These are phyloP conservation scores for Himalopsyche phryganea DNA, from an alignment of 1,140 invertebrate species.

Conservation along the genomic window DNA sequence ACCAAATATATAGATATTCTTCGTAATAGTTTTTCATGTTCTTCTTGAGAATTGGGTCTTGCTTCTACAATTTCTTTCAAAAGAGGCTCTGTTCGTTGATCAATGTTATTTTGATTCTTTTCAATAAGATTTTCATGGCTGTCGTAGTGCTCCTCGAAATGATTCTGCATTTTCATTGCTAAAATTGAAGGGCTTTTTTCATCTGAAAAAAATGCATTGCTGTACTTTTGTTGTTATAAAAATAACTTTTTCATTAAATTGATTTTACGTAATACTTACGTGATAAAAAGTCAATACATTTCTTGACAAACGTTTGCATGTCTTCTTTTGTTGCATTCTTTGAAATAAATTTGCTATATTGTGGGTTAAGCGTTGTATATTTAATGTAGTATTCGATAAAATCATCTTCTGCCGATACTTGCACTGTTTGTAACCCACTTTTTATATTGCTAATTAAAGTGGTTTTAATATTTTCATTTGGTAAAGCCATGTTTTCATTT, in stretches of 20 bases:
- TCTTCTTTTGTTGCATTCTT: constrained; percentile 46
- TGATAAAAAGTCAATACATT: constrained; percentile 44
- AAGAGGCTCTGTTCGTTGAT: constrained; percentile 49
- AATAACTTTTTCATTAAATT: not conserved
- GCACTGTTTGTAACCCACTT: no score
- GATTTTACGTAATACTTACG: constrained; percentile 37
- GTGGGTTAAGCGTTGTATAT: constrained; percentile 50
- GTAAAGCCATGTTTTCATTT: no score
- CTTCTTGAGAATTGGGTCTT: constrained; percentile 43
- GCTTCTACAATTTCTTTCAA: constrained; percentile 57
- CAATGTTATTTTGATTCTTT: constrained; percentile 51
- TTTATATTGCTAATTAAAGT: no score
- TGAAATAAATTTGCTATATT: constrained; percentile 48
- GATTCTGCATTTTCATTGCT: constrained; percentile 66
- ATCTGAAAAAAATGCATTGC: constrained; percentile 19
- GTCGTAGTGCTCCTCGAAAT: constrained; percentile 66
- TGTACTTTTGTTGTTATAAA: not conserved
- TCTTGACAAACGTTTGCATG: constrained; percentile 49
- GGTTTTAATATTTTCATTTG: no score
- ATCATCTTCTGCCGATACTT: constrained; percentile 5
- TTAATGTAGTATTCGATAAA: constrained; percentile 42
- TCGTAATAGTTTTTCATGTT: constrained; percentile 57
- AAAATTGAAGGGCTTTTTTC: constrained; percentile 43
- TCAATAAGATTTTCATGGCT: constrained; percentile 53
- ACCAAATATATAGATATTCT: constrained; percentile 63